Evolutionary conservation across 2,888 invertebrate genomes (phyloP), one percentile per base, ranked within the genome.

Genomic region (Drosophila buzzatii): DNA sequence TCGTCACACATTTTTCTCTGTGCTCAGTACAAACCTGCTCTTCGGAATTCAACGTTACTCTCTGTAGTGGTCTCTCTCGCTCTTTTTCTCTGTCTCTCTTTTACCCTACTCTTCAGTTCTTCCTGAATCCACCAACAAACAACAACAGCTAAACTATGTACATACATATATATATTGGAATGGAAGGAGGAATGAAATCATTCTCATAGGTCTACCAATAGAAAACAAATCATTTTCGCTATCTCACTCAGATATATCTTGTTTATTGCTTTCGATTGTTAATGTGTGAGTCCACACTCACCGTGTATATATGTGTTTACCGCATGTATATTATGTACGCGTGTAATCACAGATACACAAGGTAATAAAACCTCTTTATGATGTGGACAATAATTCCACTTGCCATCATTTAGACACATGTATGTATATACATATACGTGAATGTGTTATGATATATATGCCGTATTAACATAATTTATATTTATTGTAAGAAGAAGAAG

Each of bases 181-280:
- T 53, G 45, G 27, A 58, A 35, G 42, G 20, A 58, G 41, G 60
- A 59, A 6, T 37, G 18, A 53, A 51, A 67, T 64, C 47, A 66
- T 72, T 72, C 60, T 73, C 56, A 65, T 63, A 58, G 66, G 47
- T 71, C 71, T 64, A 49, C 71, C 71, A 72, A 72, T 71, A 71
- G 65, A 49, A 71, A 71, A 59, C 55, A 55, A 59, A 57, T 65
- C 52, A 45, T 61, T 47, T 47, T 27, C 61, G 70, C 60, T 37
- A 42, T 76, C 73, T 76, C 73, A 49, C 70, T 75, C 59, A 71
- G 75, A 75, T 74, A 31, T 33, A 39, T 42, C 62, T 63, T 66
- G 51, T 57, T 70, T 27, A 44, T 41, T 35, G 23, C 44, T 57
- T 12, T 37, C 37, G 12, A 8, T 4, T 45, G 16, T 16, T 45